phyloP scores from a whole-genome alignment of 1,140 invertebrate genomes.

The Hypothenemus hampei region DNA sequence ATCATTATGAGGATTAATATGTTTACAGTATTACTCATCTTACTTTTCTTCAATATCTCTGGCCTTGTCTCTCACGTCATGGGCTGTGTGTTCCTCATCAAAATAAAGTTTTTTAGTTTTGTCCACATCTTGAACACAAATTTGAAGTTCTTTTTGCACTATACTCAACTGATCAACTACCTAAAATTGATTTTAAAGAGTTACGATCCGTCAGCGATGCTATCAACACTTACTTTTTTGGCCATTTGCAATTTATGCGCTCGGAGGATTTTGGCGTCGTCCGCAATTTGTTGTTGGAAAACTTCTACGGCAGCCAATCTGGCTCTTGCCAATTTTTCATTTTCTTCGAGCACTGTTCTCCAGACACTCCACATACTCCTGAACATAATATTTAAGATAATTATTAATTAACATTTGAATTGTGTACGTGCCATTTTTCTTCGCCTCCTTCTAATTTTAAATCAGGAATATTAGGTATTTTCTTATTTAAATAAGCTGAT shows the following conservation, averaged over 20 bases:
- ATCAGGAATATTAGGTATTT: conserved; percentile 86
- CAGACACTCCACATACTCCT: conserved; percentile 97
- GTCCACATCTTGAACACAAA: conserved; percentile 83
- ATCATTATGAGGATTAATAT: no score
- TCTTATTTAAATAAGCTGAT: conserved; percentile 85
- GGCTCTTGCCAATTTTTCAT: conserved; percentile 87
- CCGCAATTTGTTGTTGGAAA: conserved; percentile 89
- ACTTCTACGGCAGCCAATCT: conserved; percentile 88
- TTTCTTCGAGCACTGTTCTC: conserved; percentile 90
- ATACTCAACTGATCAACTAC: conserved; percentile 78
- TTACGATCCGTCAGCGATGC: no score
- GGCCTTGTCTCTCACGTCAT: conserved; percentile 91
- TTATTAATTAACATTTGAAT: background rate
- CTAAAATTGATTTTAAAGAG: no score
- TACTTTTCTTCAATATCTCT: conserved; percentile 95
- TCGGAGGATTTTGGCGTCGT: conserved; percentile 81
- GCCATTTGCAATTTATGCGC: conserved; percentile 78
- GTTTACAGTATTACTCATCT: conserved; percentile 11
- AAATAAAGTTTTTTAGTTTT: conserved; percentile 93
- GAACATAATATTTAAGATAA: conserved; percentile 30
- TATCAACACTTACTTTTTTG: conserved; percentile 67
- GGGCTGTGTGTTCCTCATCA: conserved; percentile 90
- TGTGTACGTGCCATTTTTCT: conserved; percentile 71
- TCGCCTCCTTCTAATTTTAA: conserved; percentile 82
- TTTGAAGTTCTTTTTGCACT: conserved; percentile 86